Percentiles rank a stretch among this genome's conserved stretches.
phyloP scores from a whole-genome alignment of 2,888 invertebrate species.

The Hirtodrosophila duncani region DNA sequence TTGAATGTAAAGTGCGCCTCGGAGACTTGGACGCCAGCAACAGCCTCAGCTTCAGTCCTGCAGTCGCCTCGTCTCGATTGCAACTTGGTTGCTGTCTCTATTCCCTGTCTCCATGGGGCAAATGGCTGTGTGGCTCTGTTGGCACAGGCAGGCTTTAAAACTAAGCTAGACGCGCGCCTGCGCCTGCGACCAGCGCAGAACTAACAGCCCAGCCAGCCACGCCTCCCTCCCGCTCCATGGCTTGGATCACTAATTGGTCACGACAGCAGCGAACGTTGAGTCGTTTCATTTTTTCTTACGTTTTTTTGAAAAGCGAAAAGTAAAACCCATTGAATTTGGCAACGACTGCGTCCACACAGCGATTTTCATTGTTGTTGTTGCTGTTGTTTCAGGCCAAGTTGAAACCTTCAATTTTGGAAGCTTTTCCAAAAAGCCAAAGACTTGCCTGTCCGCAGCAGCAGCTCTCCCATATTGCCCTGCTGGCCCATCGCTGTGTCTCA shows the following conservation, averaged over 20 bases:
- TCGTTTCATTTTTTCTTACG: constrained; percentile 9
- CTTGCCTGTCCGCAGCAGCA: background rate
- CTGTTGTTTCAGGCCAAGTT: constrained; percentile 31
- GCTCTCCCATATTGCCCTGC: background rate
- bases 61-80: constrained; percentile 14
- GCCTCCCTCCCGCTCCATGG: constrained; percentile 11
- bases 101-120: constrained; percentile 42
- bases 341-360: constrained; percentile 44
- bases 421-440: constrained; percentile 10
- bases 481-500: constrained; percentile 45
- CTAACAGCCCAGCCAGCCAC: constrained; percentile 7
- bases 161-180: constrained; percentile 58
- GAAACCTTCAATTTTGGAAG: constrained; percentile 68
- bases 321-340: constrained; percentile 70
- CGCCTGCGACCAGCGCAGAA: constrained; percentile 28
- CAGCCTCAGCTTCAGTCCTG: constrained; percentile 22
- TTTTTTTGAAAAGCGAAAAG: constrained; percentile 53
- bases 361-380: constrained; percentile 23
- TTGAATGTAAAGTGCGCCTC: constrained; percentile 67
- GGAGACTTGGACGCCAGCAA: constrained; percentile 16
- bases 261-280: constrained; percentile 47
- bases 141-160: constrained; percentile 11
- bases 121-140: constrained; percentile 26
- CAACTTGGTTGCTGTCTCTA: constrained; percentile 50
- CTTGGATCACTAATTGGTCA: constrained; percentile 66